Percentiles rank a stretch among this genome's conserved stretches.
phyloP scores from a whole-genome alignment of 1,140 invertebrate genomes.

The Drosophila pallidifrons region DNA sequence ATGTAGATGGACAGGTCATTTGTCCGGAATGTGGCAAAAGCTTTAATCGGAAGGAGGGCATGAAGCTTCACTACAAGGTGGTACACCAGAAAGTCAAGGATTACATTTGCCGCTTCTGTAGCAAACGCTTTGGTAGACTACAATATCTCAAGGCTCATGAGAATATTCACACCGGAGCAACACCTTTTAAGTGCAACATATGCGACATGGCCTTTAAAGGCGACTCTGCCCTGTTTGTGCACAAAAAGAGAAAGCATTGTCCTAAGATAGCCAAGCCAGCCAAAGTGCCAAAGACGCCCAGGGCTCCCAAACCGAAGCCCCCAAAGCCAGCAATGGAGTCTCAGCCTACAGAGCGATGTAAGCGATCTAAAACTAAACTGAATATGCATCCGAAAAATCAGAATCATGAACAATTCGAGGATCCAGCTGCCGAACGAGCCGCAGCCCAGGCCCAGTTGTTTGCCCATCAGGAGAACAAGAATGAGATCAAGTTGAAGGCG shows the following conservation, averaged over 20 bases:
- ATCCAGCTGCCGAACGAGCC: slow-evolving; percentile 66
- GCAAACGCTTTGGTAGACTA: slow-evolving; percentile 76
- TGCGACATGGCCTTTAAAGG: slow-evolving; percentile 67
- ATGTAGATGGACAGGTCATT: slow-evolving; percentile 75
- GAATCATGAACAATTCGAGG: slow-evolving; percentile 62
- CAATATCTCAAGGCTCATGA: slow-evolving; percentile 81
- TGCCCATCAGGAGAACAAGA: slow-evolving; percentile 64
- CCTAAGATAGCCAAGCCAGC: slow-evolving; percentile 42
- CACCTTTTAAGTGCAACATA: slow-evolving; percentile 64
- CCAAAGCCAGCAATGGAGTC: neutral
- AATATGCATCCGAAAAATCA: slow-evolving; percentile 31
- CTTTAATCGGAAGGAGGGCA: slow-evolving; percentile 74
- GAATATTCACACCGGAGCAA: slow-evolving; percentile 85
- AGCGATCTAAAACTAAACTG: slow-evolving; percentile 8
- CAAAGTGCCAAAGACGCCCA: no score
- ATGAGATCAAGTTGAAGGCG: slow-evolving; percentile 64
- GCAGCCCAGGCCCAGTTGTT: slow-evolving; percentile 69
- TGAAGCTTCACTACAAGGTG: slow-evolving; percentile 76
- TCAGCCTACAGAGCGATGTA: no score
- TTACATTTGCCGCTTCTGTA: slow-evolving; percentile 76
- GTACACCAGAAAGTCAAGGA: slow-evolving; percentile 81
- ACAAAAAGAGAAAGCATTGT: slow-evolving; percentile 71
- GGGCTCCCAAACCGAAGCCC: slow-evolving; percentile 37
- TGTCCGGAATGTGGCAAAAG: slow-evolving; percentile 77
- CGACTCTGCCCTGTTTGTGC: slow-evolving; percentile 64